Evolutionary conservation across 2,888 invertebrate genomes (phyloP).

Genomic region (Priocnemis perturbator): DNA sequence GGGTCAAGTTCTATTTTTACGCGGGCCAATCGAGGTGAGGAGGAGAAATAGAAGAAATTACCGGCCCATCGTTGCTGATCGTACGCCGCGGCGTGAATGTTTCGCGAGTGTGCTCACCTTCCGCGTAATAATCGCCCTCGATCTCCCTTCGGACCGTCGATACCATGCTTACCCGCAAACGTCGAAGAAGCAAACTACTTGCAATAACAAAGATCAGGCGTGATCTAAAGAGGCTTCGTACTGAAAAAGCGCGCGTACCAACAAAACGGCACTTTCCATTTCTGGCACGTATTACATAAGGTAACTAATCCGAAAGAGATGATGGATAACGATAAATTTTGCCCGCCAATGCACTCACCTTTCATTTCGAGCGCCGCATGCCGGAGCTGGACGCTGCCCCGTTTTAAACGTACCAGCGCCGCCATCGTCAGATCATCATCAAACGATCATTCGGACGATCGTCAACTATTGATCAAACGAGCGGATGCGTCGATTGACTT

Average conservation of each 20-base stretch:
- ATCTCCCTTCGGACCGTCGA: not conserved
- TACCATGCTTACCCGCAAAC: not conserved
- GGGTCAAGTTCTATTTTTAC: not conserved
- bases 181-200: not conserved
- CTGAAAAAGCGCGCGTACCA: not conserved
- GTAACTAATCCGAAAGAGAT: conserved; percentile 1
- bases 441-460: not conserved
- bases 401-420: conserved; percentile 74
- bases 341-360: conserved; percentile 66
- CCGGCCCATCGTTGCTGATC: too few species aligned
- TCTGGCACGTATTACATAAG: conserved; percentile 3
- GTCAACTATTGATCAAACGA: conserved; percentile 30
- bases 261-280: not conserved
- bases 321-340: conserved; percentile 2
- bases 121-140: not conserved
- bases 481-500: conserved; percentile 29
- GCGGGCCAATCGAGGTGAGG: too few species aligned
- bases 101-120: not conserved
- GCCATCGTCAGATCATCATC: conserved; percentile 60
- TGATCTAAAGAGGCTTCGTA: too few species aligned
- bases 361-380: conserved; percentile 78
- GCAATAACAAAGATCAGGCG: too few species aligned
- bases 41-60: too few species aligned
- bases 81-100: not conserved
- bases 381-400: conserved; percentile 78